phyloP scores from a whole-genome alignment of 2,113 vertebrate species.

The Paramormyrops kingsleyae region DNA sequence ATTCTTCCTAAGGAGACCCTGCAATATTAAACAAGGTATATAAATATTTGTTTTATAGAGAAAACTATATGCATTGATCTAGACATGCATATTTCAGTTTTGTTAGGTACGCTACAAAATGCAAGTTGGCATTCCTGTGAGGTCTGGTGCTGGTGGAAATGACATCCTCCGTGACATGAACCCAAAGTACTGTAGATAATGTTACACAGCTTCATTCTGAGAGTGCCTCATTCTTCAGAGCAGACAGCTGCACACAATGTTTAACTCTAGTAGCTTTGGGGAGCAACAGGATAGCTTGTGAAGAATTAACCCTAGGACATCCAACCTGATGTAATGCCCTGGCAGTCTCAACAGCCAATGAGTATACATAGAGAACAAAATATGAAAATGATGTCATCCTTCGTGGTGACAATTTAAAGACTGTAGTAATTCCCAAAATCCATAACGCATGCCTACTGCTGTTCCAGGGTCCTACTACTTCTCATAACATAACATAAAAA shows the following conservation, averaged over 20 bases:
- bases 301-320: background rate
- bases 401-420: background rate
- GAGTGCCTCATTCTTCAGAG: background rate
- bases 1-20: background rate
- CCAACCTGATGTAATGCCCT: background rate
- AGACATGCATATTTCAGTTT: background rate
- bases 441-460: background rate
- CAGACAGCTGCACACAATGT: background rate
- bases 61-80: background rate
- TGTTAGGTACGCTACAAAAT: background rate
- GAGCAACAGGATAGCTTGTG: constrained; percentile 1
- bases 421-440: background rate
- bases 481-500: no score
- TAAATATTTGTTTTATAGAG: background rate
- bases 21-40: background rate
- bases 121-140: background rate
- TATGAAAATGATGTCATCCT: background rate
- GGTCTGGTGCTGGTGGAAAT: background rate
- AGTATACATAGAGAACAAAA: background rate
- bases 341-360: background rate
- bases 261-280: background rate
- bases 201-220: background rate
- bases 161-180: background rate
- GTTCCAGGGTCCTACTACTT: background rate
- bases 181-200: background rate